These are phyloP conservation scores for Ophion obscuratus DNA, from an alignment of 2,888 invertebrate species.

Conservation along the genomic window DNA sequence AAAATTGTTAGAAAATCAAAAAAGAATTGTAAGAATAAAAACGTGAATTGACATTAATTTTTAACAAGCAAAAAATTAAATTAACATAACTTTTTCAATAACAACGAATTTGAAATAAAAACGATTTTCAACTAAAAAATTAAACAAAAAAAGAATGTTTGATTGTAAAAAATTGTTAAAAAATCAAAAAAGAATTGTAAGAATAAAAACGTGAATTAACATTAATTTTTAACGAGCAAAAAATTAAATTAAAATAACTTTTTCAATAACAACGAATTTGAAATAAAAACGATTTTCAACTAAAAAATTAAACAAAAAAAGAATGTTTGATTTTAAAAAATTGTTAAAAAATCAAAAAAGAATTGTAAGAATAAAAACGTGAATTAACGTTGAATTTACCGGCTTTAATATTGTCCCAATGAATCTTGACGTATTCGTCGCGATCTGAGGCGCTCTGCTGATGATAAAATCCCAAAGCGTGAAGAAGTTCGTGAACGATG, in stretches of 20 bases:
- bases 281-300: background rate
- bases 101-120: background rate
- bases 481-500: slow-evolving; percentile 90
- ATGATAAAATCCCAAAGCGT: slow-evolving; percentile 93
- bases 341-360: no score
- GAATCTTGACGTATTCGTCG: slow-evolving; percentile 90
- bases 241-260: no score
- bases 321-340: no score
- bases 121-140: background rate
- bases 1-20: background rate
- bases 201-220: no score
- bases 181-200: no score
- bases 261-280: no score
- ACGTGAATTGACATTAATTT: no score
- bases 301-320: background rate
- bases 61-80: background rate
- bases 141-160: background rate
- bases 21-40: no score
- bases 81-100: no score
- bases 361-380: background rate
- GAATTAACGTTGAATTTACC: slow-evolving; percentile 81
- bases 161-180: no score
- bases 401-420: slow-evolving; percentile 89
- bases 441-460: slow-evolving; percentile 92
- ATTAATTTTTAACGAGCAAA: background rate